Evolutionary conservation across 2,113 vertebrate species (phyloP).

Genomic region (Scopus umbretta): DNA sequence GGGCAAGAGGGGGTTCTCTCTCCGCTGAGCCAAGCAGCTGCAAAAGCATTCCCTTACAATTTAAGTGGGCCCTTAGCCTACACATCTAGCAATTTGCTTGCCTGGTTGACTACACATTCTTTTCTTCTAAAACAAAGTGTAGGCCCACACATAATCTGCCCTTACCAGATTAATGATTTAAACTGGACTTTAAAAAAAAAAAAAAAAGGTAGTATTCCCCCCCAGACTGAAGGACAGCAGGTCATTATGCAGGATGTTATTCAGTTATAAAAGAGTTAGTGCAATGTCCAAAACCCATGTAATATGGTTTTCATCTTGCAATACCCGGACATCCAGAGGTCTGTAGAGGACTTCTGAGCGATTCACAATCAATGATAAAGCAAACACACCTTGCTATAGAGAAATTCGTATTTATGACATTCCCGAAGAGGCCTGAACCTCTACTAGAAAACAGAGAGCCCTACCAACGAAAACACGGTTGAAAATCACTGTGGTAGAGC

Average conservation of each 20-base stretch:
- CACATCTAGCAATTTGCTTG: neutral
- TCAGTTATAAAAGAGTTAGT: neutral
- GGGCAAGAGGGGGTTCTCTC: neutral
- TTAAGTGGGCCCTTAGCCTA: neutral
- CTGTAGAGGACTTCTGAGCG: neutral
- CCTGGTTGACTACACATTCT: neutral
- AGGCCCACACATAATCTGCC: neutral
- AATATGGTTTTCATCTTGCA: neutral
- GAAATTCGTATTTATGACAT: neutral
- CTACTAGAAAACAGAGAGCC: neutral
- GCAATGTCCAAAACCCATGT: neutral
- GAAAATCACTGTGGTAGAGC: neutral
- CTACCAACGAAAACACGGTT: neutral
- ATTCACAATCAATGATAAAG: neutral
- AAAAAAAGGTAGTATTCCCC: neutral
- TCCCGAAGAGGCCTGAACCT: neutral
- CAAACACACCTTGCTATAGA: neutral
- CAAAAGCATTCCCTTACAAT: conserved; percentile 2
- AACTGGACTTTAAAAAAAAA: too few species aligned
- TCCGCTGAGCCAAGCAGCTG: neutral
- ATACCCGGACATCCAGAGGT: neutral
- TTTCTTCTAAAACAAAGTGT: neutral
- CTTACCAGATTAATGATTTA: neutral
- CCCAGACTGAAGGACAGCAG: neutral
- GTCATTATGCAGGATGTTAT: neutral